Evolutionary conservation across 1,140 invertebrate species (phyloP), one percentile per base, ranked within the genome.

Genomic region (Zaprionus taronus): DNA sequence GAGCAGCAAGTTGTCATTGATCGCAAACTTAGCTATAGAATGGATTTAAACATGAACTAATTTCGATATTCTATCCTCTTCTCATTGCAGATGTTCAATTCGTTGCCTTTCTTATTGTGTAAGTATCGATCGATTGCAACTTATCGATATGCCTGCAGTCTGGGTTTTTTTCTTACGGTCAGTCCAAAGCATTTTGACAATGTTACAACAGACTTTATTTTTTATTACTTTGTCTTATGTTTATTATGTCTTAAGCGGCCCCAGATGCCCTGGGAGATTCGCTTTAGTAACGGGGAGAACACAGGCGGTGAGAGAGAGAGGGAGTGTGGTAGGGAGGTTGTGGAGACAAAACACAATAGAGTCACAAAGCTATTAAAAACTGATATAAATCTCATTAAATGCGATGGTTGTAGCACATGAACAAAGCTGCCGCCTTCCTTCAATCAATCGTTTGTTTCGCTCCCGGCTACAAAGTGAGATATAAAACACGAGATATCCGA

Each of bases 381-480:
- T 87, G 81, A 89, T 87, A 87, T 83, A 87, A 87, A 87, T 87
- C 83, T 87, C 83, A 89, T 89, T 87, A 89, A 87, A 89, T 78
- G 84, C 78, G 84, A 87, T 87, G 83, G 80, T 87, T 86, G 80
- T 80, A 87, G 77, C 83, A 86, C 80, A 86, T 87, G 72, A 87
- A 86, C 83, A 86, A 86, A 86, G 76, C 61, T 64, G 77, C 62
- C 49, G 73, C 41, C 51, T 56, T 74, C 83, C 83, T 87, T 86
- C 83, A 87, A 87, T 86, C 83, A 86, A 87, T 86, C 83, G 83
- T 80, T 86, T 77, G 70, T 82, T 77, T 87, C 66, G 83, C 83
- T 87, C 83, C 80, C 80, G 83, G 83, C 83, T 34, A 86, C 60
- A 63, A 61, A 51, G 58, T 68, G 56, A 68, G 55, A 68, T 68